Evolutionary conservation across 2,888 invertebrate species (phyloP).

Genomic region (Synanthedon formicaeformis): DNA sequence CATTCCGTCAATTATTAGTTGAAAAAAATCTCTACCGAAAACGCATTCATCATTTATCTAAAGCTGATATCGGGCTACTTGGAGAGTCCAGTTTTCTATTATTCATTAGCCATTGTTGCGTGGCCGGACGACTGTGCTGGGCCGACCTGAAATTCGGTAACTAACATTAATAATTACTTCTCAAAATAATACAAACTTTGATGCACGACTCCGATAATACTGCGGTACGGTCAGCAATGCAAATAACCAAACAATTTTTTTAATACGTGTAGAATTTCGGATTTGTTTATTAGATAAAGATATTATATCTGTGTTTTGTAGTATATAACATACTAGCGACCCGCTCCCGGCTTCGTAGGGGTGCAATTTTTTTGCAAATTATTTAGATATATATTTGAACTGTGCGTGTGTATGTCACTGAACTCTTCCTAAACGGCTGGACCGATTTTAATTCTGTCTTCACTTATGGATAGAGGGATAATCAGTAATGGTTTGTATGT

Average conservation of each 20-base stretch:
- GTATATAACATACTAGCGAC: too few species aligned
- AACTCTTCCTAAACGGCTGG: too few species aligned
- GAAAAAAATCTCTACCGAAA: constrained; percentile 41
- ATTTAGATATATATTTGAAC: too few species aligned
- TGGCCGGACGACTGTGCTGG: constrained; percentile 33
- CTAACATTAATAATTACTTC: constrained; percentile 69
- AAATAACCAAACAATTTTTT: background rate
- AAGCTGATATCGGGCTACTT: constrained; percentile 51
- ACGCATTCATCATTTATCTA: constrained; percentile 61
- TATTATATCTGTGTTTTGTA: too few species aligned
- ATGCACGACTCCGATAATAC: constrained; percentile 61
- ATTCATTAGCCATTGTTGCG: constrained; percentile 60
- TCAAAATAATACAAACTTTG: constrained; percentile 65
- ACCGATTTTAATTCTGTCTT: too few species aligned
- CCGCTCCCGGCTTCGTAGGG: too few species aligned
- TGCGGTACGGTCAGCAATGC: constrained; percentile 24
- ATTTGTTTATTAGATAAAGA: too few species aligned
- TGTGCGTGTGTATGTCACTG: too few species aligned
- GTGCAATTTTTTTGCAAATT: too few species aligned
- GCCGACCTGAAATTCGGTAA: constrained; percentile 64
- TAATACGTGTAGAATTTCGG: background rate
- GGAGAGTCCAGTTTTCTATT: constrained; percentile 58
- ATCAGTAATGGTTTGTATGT: too few species aligned
- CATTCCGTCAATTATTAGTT: constrained; percentile 46
- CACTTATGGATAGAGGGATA: too few species aligned